A percentile compares a stretch with the other conserved stretches of the same genome.
phyloP scores from a whole-genome alignment of 2,888 invertebrate genomes.

The Campoplex capitator region DNA sequence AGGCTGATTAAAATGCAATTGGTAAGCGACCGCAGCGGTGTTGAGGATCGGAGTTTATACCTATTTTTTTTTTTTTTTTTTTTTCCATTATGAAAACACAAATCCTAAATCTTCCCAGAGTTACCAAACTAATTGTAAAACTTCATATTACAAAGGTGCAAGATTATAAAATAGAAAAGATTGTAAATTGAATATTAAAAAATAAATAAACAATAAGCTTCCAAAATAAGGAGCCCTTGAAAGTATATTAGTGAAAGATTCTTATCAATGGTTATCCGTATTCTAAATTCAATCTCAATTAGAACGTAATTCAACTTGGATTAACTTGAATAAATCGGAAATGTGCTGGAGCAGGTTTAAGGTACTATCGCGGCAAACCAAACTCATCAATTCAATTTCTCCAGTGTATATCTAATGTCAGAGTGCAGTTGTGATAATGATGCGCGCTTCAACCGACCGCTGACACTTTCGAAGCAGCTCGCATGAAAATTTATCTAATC shows the following conservation, averaged over 20 bases:
- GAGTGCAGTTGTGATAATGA: background rate
- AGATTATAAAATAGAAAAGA: background rate
- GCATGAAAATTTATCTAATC: conserved; percentile 75
- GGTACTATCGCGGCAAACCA: background rate
- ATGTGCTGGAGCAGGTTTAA: background rate
- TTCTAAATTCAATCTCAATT: background rate
- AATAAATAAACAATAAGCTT: background rate
- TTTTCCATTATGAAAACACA: background rate
- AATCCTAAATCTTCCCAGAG: conserved; percentile 4
- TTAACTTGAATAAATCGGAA: background rate
- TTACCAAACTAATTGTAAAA: background rate
- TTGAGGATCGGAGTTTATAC: background rate
- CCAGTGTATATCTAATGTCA: background rate
- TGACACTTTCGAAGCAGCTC: background rate
- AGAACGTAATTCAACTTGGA: background rate
- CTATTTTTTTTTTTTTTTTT: conserved; percentile 5
- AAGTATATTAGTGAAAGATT: background rate
- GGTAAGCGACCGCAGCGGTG: conserved; percentile 56
- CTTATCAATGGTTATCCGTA: background rate
- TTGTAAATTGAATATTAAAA: background rate
- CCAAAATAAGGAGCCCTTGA: background rate
- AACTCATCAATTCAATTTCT: conserved; percentile 9
- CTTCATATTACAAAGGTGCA: background rate
- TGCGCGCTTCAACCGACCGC: background rate
- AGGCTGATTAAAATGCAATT: conserved; percentile 65